A percentile compares a stretch with the other conserved stretches of the same genome.
Conservation (phyloP, 1,140 invertebrate genomes). For the Trichoplusia ni region DNA sequence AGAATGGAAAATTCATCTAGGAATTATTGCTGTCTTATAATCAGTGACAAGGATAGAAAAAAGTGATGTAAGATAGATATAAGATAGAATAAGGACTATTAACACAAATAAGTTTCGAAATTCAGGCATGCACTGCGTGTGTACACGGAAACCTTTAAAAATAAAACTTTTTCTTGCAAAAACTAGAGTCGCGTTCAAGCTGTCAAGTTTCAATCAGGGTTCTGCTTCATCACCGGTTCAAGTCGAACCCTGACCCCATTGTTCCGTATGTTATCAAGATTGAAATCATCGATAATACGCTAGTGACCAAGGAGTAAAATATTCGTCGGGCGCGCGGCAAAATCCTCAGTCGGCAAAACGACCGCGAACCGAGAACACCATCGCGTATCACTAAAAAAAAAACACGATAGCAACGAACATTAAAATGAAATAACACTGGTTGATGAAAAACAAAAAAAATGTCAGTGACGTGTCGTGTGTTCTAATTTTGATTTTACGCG, state of each 20-base stretch:
- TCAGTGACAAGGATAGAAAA: too few relatives aligned
- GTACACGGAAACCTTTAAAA: background rate
- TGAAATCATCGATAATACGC: constrained; percentile 66
- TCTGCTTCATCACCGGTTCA: constrained; percentile 48
- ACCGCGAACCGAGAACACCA: constrained; percentile 54
- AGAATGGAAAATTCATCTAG: too few relatives aligned
- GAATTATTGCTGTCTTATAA: too few relatives aligned
- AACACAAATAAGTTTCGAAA: background rate
- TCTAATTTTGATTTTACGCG: constrained; percentile 36
- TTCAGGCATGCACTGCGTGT: background rate
- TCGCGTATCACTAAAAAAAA: constrained; percentile 36
- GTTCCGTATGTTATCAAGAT: constrained; percentile 65
- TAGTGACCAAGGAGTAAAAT: constrained; percentile 63
- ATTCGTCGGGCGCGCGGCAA: constrained; percentile 39
- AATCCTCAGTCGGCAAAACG: constrained; percentile 64
- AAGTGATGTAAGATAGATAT: too few relatives aligned
- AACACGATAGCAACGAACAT: constrained; percentile 14
- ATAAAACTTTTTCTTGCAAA: background rate
- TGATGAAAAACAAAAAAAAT: constrained; percentile 28
- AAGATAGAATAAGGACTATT: background rate
- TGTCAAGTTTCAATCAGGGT: constrained; percentile 15
- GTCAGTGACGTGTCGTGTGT: constrained; percentile 31
- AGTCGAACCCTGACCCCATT: constrained; percentile 69
- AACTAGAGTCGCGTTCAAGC: background rate
- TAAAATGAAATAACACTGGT: constrained; percentile 34